Percentiles rank a stretch among this genome's conserved stretches.
These are phyloP conservation scores for Nebria salina DNA, from an alignment of 2,888 invertebrate species.

Conservation along the genomic window DNA sequence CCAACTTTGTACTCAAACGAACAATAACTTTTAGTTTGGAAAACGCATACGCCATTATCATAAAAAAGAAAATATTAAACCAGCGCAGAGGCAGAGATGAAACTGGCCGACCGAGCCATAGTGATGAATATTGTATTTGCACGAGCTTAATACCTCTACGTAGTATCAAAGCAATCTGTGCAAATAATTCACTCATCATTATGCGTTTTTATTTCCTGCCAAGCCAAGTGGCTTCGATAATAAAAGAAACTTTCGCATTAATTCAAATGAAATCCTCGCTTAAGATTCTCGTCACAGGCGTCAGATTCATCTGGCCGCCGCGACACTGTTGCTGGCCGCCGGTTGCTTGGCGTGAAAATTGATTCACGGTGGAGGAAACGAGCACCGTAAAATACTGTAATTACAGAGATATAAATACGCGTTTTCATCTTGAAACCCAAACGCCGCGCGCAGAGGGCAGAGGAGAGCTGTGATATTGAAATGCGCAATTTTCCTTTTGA, in stretches of 20 bases:
- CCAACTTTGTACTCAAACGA: too few relatives aligned
- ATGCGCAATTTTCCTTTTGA: slow-evolving; percentile 42
- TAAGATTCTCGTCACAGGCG: background rate
- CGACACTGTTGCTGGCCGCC: slow-evolving; percentile 9
- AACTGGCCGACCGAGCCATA: too few relatives aligned
- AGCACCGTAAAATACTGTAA: slow-evolving; percentile 42
- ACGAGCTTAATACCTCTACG: slow-evolving; percentile 16
- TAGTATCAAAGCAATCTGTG: slow-evolving; percentile 39
- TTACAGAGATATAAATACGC: slow-evolving; percentile 44
- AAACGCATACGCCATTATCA: background rate
- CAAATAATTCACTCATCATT: slow-evolving; percentile 45
- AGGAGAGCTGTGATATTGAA: slow-evolving; percentile 34
- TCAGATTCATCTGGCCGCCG: background rate
- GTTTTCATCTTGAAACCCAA: background rate
- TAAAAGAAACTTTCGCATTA: slow-evolving; percentile 43
- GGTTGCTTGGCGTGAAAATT: slow-evolving; percentile 18
- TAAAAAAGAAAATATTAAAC: too few relatives aligned
- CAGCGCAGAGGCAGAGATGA: too few relatives aligned
- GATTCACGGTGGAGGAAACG: slow-evolving; percentile 36
- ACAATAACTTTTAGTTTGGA: background rate
- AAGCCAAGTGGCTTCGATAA: slow-evolving; percentile 10
- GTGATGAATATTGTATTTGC: too few relatives aligned
- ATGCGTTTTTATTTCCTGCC: slow-evolving; percentile 45
- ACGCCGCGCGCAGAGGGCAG: background rate
- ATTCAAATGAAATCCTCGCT: slow-evolving; percentile 37